Evolutionary conservation across 2,797 vertebrate genomes (phyloP).

Genomic region (Taenioides sp.): DNA sequence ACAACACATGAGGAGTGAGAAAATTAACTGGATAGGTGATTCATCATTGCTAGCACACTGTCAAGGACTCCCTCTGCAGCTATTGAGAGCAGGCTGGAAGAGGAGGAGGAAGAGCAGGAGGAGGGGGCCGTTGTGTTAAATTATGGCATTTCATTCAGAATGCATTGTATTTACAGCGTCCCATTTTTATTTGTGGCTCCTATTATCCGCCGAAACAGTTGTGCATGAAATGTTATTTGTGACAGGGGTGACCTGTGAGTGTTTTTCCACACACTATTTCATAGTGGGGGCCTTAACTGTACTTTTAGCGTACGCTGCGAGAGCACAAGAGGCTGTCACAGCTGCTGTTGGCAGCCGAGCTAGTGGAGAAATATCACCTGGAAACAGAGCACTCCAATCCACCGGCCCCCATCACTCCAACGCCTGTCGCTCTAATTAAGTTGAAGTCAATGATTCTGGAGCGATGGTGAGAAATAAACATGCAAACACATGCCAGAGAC

Average conservation of each 20-base stretch:
- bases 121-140: slow-evolving; percentile 86
- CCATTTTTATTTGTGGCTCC: slow-evolving; percentile 99
- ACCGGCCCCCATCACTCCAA: slow-evolving; percentile 93
- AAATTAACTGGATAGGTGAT: slow-evolving; percentile 99
- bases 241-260: slow-evolving; percentile 98
- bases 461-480: slow-evolving; percentile 98
- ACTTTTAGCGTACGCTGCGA: slow-evolving; percentile 65
- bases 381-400: slow-evolving; percentile 95
- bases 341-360: slow-evolving; percentile 96
- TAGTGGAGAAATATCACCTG: slow-evolving; percentile 98
- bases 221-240: slow-evolving; percentile 99
- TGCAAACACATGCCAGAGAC: slow-evolving; percentile 89
- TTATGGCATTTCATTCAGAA: slow-evolving; percentile 99
- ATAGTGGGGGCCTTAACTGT: slow-evolving; percentile 66
- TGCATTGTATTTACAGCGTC: slow-evolving; percentile 99
- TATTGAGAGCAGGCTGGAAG: slow-evolving; percentile 79
- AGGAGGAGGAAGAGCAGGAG: slow-evolving; percentile 44
- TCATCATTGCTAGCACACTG: slow-evolving; percentile 99
- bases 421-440: slow-evolving; percentile 99
- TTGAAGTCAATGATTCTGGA: slow-evolving; percentile 99
- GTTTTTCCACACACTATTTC: slow-evolving; percentile 95
- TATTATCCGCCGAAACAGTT: slow-evolving; percentile 99
- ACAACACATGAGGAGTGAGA: slow-evolving; percentile 99
- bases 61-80: slow-evolving; percentile 99
- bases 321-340: slow-evolving; percentile 92